These are phyloP conservation scores for Caenorhabditis sulstoni DNA, from an alignment of 2,888 invertebrate species.

Conservation along the genomic window DNA sequence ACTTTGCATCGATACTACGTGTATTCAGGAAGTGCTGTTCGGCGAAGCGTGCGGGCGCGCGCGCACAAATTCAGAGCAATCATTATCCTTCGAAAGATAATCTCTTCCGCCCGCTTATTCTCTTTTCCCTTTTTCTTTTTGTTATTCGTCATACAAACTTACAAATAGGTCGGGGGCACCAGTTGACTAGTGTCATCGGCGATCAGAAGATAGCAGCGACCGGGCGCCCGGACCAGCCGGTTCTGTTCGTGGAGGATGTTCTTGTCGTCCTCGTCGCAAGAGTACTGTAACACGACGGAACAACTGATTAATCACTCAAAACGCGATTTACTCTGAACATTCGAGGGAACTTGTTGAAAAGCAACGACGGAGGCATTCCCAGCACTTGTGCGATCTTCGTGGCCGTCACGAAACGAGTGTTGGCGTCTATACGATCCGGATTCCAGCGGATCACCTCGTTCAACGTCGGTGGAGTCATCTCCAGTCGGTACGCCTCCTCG, in stretches of 20 bases:
- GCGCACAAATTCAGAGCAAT: constrained; percentile 43
- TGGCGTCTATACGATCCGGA: constrained; percentile 71
- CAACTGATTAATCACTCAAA: too few relatives aligned
- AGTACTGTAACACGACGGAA: constrained; percentile 60
- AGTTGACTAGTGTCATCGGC: constrained; percentile 66
- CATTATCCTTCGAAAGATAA: constrained; percentile 45
- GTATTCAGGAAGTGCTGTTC: constrained; percentile 42
- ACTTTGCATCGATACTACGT: neutral
- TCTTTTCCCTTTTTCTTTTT: constrained; percentile 3
- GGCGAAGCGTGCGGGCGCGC: constrained; percentile 17
- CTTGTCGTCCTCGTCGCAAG: constrained; percentile 79
- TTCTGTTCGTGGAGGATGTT: constrained; percentile 71
- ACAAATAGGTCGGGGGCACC: constrained; percentile 44
- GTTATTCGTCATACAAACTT: constrained; percentile 34
- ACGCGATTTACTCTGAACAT: constrained; percentile 67
- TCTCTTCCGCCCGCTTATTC: constrained; percentile 37
- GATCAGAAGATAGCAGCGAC: constrained; percentile 64
- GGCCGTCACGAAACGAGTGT: constrained; percentile 72
- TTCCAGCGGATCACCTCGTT: constrained; percentile 76
- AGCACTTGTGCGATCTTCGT: constrained; percentile 66
- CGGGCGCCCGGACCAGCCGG: constrained; percentile 56
- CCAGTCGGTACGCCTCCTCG: constrained; percentile 71
- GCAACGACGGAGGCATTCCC: constrained; percentile 61
- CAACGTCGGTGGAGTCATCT: constrained; percentile 70
- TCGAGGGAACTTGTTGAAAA: constrained; percentile 74